A percentile compares a stretch with the other conserved stretches of the same genome.
Evolutionary conservation across 2,113 vertebrate species (phyloP).

Genomic region (Synchiropus splendidus): DNA sequence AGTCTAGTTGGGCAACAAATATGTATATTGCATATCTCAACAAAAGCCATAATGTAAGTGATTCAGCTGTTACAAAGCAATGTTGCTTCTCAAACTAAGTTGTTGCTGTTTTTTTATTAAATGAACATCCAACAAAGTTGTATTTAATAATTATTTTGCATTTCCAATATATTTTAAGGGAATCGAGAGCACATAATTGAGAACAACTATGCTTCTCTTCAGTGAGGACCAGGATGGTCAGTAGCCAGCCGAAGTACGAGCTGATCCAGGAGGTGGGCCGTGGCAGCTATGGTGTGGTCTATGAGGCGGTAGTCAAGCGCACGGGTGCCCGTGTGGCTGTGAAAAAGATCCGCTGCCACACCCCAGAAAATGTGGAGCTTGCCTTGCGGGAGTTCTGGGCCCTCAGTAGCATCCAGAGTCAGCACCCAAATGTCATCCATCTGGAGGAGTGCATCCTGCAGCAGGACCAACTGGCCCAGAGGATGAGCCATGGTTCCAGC

Average conservation of each 20-base stretch:
- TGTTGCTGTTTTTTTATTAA: no score
- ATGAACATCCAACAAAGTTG: no score
- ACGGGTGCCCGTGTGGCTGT: slow-evolving; percentile 78
- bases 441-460: slow-evolving; percentile 92
- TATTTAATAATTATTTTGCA: no score
- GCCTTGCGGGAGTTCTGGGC: slow-evolving; percentile 91
- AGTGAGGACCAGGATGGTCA: no score
- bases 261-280: slow-evolving; percentile 82
- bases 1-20: no score
- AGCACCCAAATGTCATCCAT: slow-evolving; percentile 84
- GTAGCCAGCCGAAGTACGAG: slow-evolving; percentile 68
- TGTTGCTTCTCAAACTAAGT: no score
- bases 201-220: no score
- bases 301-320: slow-evolving; percentile 77
- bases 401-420: slow-evolving; percentile 78
- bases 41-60: no score
- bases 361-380: slow-evolving; percentile 89
- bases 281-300: slow-evolving; percentile 92
- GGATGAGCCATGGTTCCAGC: slow-evolving; percentile 77
- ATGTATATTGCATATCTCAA: no score
- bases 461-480: slow-evolving; percentile 83
- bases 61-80: no score
- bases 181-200: no score
- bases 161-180: no score
- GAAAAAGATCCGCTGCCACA: slow-evolving; percentile 88